These are phyloP conservation scores for Archaeoteleia sp. DNA, from an alignment of 2,888 invertebrate species.

Conservation along the genomic window DNA sequence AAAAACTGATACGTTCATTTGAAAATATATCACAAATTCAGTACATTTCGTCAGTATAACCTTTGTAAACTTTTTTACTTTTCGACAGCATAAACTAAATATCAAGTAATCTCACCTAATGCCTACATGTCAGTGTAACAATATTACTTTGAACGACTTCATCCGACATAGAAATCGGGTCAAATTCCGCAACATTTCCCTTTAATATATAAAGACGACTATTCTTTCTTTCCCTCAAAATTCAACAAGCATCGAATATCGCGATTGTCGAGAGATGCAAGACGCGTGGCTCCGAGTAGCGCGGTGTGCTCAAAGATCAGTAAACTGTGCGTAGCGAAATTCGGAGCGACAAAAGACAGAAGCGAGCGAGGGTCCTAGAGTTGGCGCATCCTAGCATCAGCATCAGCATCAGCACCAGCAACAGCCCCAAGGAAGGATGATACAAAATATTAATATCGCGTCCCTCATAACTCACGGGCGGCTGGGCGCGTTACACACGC, in stretches of 20 bases:
- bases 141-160: too few relatives aligned
- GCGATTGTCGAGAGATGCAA: conserved; percentile 43
- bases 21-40: too few relatives aligned
- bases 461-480: conserved; percentile 75
- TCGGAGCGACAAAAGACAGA: conserved; percentile 69
- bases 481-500: conserved; percentile 74
- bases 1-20: too few relatives aligned
- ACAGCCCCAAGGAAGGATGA: conserved; percentile 70
- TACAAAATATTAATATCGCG: conserved; percentile 75
- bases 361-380: conserved; percentile 56
- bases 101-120: too few relatives aligned
- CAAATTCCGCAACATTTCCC: too few relatives aligned
- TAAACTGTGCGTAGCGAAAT: conserved; percentile 29
- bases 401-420: conserved; percentile 1
- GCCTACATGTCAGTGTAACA: too few relatives aligned
- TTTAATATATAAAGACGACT: too few relatives aligned
- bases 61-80: too few relatives aligned
- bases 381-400: conserved; percentile 28
- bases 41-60: too few relatives aligned
- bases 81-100: too few relatives aligned
- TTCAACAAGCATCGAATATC: conserved; percentile 39
- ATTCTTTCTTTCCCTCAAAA: conserved; percentile 19
- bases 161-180: too few relatives aligned
- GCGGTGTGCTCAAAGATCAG: conserved; percentile 30
- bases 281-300: conserved; percentile 28